Conservation (phyloP, 2,888 invertebrate genomes). For the Callosobruchus maculatus region DNA sequence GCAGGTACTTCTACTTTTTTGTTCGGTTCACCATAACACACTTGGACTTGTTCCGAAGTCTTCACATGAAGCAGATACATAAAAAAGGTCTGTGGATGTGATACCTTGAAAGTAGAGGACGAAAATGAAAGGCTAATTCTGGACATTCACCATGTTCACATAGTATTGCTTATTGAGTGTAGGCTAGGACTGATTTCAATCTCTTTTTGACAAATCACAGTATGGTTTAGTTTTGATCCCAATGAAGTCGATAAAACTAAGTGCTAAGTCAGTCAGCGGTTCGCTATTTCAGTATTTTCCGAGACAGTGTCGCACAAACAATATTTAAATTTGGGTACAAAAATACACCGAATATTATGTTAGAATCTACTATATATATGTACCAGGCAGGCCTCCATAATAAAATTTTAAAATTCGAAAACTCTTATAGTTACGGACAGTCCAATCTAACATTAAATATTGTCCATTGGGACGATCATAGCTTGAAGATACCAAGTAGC, state of each 20-base stretch:
- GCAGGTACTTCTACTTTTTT: no score
- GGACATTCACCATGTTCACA: no score
- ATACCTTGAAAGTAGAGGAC: no score
- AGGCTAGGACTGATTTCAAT: no score
- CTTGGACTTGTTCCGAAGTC: no score
- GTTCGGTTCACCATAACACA: no score
- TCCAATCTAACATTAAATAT: slow-evolving; percentile 48
- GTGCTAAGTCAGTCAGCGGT: slow-evolving; percentile 46
- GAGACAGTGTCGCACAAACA: slow-evolving; percentile 41
- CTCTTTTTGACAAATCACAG: not conserved
- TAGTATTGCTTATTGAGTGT: no score
- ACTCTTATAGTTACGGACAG: slow-evolving; percentile 51
- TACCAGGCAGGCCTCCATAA: slow-evolving; percentile 48
- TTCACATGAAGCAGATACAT: no score
- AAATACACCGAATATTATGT: slow-evolving; percentile 50
- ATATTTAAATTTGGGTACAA: slow-evolving; percentile 47
- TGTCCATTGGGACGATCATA: slow-evolving; percentile 25
- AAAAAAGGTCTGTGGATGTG: no score
- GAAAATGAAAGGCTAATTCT: no score
- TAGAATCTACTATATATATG: slow-evolving; percentile 42
- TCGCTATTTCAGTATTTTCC: slow-evolving; percentile 32
- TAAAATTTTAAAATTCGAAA: slow-evolving; percentile 52
- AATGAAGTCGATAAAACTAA: not conserved
- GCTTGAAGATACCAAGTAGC: slow-evolving; percentile 28
- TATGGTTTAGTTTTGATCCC: not conserved